phyloP scores from a whole-genome alignment of 2,113 vertebrate species.

The Pyxicephalus adspersus region DNA sequence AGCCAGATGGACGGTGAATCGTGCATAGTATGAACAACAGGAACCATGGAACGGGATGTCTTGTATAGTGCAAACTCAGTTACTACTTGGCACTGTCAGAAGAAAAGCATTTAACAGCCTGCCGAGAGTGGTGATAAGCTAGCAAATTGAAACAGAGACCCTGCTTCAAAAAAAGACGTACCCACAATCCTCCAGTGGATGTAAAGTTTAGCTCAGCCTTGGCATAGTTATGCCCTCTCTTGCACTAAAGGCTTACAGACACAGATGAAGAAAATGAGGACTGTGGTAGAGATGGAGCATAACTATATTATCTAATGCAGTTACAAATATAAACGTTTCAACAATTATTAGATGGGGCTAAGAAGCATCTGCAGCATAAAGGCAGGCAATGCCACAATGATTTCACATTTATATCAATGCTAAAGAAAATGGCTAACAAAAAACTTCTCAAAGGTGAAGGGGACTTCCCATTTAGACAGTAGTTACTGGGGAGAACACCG shows the following conservation, averaged over 20 bases:
- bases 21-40: neutral
- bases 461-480: no score
- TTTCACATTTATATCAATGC: no score
- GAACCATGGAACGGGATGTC: neutral
- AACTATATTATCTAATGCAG: no score
- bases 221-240: neutral
- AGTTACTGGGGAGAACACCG: no score
- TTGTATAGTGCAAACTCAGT: neutral
- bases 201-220: neutral
- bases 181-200: neutral
- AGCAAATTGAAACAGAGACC: neutral
- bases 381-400: no score
- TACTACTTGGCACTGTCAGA: neutral
- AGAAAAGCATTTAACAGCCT: constrained; percentile 27
- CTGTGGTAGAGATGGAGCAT: no score
- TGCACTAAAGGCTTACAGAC: neutral
- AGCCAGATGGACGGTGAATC: neutral
- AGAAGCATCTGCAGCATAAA: no score
- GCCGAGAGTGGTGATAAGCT: neutral
- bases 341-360: no score
- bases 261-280: neutral
- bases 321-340: no score
- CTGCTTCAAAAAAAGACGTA: neutral
- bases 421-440: no score
- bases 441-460: no score